Percentiles rank a stretch among this genome's conserved stretches.
Conservation (phyloP, 2,888 invertebrate genomes). For the Danaus chrysippus region DNA sequence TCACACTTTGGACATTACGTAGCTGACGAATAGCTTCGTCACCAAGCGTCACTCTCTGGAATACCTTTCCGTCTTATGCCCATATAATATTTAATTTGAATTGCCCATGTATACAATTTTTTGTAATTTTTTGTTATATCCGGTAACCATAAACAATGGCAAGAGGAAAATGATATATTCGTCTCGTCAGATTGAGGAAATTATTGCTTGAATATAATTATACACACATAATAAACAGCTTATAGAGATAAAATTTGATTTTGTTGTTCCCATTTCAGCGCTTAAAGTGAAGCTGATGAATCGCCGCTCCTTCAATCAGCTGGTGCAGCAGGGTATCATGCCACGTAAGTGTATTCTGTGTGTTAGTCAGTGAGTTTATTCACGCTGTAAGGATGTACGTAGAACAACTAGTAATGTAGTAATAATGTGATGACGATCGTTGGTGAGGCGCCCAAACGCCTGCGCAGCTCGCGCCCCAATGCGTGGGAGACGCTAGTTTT, state of each 20-base stretch:
- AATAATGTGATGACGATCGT: slow-evolving; percentile 36
- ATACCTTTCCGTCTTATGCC: slow-evolving; percentile 45
- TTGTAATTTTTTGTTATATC: too few relatives aligned
- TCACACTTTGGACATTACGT: slow-evolving; percentile 36
- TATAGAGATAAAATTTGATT: slow-evolving; percentile 10
- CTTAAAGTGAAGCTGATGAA: slow-evolving; percentile 98
- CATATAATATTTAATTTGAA: too few relatives aligned
- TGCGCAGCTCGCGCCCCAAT: slow-evolving; percentile 37
- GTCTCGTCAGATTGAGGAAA: too few relatives aligned
- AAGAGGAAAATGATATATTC: too few relatives aligned
- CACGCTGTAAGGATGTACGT: slow-evolving; percentile 18
- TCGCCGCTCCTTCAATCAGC: slow-evolving; percentile 95
- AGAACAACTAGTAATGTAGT: slow-evolving; percentile 41
- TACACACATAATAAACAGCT: not conserved
- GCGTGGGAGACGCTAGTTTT: slow-evolving; percentile 58
- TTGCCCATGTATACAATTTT: too few relatives aligned
- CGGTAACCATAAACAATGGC: too few relatives aligned
- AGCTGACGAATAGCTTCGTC: slow-evolving; percentile 63
- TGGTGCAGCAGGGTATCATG: slow-evolving; percentile 98
- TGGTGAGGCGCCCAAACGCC: slow-evolving; percentile 37
- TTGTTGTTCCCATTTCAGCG: slow-evolving; percentile 82
- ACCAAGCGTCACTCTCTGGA: slow-evolving; percentile 58
- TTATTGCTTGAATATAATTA: too few relatives aligned
- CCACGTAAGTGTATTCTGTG: slow-evolving; percentile 90
- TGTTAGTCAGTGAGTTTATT: not conserved